A percentile compares a stretch with the other conserved stretches of the same genome.
These are phyloP conservation scores for Himalopsyche phryganea DNA, from an alignment of 1,140 invertebrate genomes.

Conservation along the genomic window DNA sequence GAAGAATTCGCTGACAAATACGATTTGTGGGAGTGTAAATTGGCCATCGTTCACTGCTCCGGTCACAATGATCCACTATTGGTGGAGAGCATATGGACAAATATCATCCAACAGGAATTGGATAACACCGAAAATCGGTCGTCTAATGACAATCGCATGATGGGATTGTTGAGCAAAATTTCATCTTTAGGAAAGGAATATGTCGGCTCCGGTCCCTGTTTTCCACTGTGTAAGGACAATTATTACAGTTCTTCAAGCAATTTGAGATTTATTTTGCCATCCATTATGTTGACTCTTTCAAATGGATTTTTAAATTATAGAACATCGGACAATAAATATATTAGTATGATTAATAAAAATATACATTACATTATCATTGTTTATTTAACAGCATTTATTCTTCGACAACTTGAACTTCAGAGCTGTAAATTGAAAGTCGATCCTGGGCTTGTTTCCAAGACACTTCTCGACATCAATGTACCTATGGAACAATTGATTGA, in stretches of 20 bases:
- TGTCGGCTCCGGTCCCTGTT: constrained; percentile 68
- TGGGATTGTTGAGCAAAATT: constrained; percentile 68
- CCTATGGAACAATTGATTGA: constrained; percentile 68
- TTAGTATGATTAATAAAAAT: too few species aligned
- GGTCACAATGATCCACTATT: constrained; percentile 74
- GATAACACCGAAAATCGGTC: constrained; percentile 39
- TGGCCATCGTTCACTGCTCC: constrained; percentile 81
- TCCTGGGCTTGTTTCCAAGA: constrained; percentile 65
- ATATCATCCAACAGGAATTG: constrained; percentile 62
- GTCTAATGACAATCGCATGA: constrained; percentile 61
- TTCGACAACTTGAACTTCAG: constrained; percentile 70
- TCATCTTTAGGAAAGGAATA: constrained; percentile 70
- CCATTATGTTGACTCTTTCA: background rate
- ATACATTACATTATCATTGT: too few species aligned
- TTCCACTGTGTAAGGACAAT: constrained; percentile 61
- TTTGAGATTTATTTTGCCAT: background rate
- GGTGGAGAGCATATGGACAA: constrained; percentile 76
- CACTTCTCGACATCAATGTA: constrained; percentile 66
- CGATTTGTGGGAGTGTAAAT: constrained; percentile 79
- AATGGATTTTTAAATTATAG: background rate
- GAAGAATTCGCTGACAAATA: constrained; percentile 79
- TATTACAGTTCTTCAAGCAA: background rate
- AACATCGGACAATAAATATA: background rate
- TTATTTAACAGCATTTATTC: constrained; percentile 67
- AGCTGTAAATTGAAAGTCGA: constrained; percentile 66